A percentile compares a stretch with the other conserved stretches of the same genome.
These are phyloP conservation scores for Mallateleia sp. DNA, from an alignment of 2,888 invertebrate genomes.

Conservation along the genomic window DNA sequence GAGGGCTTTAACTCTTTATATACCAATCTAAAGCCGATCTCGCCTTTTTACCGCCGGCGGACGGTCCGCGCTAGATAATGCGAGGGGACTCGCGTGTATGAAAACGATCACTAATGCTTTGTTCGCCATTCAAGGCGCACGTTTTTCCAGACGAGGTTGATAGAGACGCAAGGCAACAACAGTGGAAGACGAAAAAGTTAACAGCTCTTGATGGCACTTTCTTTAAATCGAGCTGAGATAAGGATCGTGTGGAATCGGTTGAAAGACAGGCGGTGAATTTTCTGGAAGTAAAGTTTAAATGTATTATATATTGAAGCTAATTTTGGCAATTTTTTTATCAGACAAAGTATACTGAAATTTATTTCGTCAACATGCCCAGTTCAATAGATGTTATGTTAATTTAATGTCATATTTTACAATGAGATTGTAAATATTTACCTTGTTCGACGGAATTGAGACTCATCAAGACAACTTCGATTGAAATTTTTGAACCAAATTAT, in stretches of 20 bases:
- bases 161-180: not conserved
- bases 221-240: slow-evolving; percentile 21
- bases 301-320: too few relatives aligned
- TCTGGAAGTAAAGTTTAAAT: too few relatives aligned
- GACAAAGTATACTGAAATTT: too few relatives aligned
- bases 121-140: slow-evolving; percentile 7
- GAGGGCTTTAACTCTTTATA: slow-evolving; percentile 9
- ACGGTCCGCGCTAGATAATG: slow-evolving; percentile 45
- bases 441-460: too few relatives aligned
- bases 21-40: slow-evolving; percentile 62
- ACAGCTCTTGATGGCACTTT: slow-evolving; percentile 14
- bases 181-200: not conserved
- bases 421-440: too few relatives aligned
- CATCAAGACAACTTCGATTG: too few relatives aligned
- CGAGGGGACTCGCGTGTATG: not conserved
- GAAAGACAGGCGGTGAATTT: not conserved
- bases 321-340: too few relatives aligned
- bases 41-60: slow-evolving; percentile 49
- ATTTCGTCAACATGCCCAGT: too few relatives aligned
- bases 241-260: not conserved
- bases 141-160: slow-evolving; percentile 10
- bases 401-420: too few relatives aligned
- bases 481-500: too few relatives aligned
- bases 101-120: slow-evolving; percentile 16
- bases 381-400: too few relatives aligned